phyloP scores from a whole-genome alignment of 1,140 invertebrate species.

The Paracyclopina nana region DNA sequence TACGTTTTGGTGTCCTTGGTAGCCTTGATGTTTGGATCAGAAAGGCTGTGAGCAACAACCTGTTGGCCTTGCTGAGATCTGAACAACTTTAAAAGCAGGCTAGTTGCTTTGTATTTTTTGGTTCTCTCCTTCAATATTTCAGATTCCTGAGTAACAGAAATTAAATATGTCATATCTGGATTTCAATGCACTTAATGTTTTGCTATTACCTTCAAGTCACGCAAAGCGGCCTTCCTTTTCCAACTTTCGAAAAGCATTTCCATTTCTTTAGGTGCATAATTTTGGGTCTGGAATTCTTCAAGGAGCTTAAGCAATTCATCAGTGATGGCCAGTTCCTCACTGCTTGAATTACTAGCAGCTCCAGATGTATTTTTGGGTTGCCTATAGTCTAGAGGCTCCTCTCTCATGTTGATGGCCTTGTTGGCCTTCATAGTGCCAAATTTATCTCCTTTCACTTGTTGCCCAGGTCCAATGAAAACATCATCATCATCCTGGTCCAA shows the following conservation, averaged over 20 bases:
- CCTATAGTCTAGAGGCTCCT: no score
- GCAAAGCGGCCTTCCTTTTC: slow-evolving; percentile 1
- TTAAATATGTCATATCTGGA: no score
- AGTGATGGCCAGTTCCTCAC: background rate
- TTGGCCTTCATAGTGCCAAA: slow-evolving; percentile 1
- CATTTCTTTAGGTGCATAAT: slow-evolving; percentile 4
- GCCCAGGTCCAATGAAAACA: background rate
- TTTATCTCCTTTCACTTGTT: background rate
- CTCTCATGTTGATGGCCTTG: background rate
- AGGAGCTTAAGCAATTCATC: background rate
- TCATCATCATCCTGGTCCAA: background rate
- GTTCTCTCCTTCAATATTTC: background rate
- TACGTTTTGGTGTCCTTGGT: background rate
- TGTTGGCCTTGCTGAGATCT: background rate
- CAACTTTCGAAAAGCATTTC: slow-evolving; percentile 15
- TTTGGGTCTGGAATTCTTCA: slow-evolving; percentile 8
- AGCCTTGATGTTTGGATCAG: background rate
- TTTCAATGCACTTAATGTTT: no score
- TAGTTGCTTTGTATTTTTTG: background rate
- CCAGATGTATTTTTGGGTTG: no score
- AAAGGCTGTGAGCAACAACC: background rate
- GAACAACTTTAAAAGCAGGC: background rate
- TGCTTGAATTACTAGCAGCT: no score
- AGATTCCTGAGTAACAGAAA: no score
- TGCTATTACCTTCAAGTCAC: no score